Base-by-base conservation (phyloP, 2,113 vertebrate genomes). In the Orientallactaga bullata region DNA sequence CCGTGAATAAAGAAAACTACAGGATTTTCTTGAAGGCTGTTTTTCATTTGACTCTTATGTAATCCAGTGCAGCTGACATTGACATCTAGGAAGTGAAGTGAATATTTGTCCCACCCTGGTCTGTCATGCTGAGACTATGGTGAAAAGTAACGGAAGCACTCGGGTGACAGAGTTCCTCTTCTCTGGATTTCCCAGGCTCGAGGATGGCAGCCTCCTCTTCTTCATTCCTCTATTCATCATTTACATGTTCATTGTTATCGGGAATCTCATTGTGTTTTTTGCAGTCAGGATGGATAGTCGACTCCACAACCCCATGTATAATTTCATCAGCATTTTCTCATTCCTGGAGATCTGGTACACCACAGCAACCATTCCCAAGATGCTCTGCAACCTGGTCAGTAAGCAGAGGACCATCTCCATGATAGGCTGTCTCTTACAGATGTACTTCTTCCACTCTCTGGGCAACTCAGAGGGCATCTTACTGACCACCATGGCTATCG, bases 361-460 rank as follows among this genome's bases (percentile, higher is more conserved):
- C 15, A 96, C 95, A 1, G 89, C 94, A 7, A 96, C 94, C 1
- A 95, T 97, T n/a, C 97, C 96, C n/a, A 96, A 95, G 37, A 97
- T 97, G 79, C 90, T 98, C 8, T 91, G 85, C 16, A 96, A 96
- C 30, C 89, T 97, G 51, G 35, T 97, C 72, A 94, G 85, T 16
- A 79, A 95, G 28, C 81, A 80, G 10, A 96, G 32, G 72, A 82
- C 93, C 63, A 97, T 97, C 66, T 95, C 95, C 32, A 65, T 97
- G 11, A 77, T 2, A 30, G 92, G 95, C 7, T 98, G 97, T 58
- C 95, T 98, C 2, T n/a, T 96, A 7, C 97, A 98, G 71, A 98
- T 97, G 96, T 97, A 96, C 60, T 96, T 97, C 35, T 97, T 97
- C 51, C 96, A 97, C 42, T 97, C 96, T 1, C 84, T 97, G 26